Base-by-base conservation (phyloP, 1,140 invertebrate genomes). In the Ridgeia piscesae region DNA sequence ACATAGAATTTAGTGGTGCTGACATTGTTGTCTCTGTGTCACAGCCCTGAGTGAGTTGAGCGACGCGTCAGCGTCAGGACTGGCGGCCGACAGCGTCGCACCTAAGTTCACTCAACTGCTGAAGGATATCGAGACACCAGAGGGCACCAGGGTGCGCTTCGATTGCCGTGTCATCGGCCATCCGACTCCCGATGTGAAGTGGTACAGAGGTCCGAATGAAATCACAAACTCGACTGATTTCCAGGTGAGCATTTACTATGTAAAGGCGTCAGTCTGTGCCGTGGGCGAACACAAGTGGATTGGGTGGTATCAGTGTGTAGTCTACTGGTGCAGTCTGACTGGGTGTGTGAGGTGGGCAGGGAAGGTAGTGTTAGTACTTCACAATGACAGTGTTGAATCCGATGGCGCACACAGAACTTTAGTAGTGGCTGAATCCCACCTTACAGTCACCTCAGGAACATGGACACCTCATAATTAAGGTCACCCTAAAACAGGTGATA, bases 1-100 rank as follows among this genome's bases (percentile, higher is more conserved):
- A 77, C 58, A 77, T 21, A 21, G 58, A 77, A 77, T 31, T 77
- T 9, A 77, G 27, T 77, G 27, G 27, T 31, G 27, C 58, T 27
- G 58, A 77, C 58, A 31, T 77, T 77, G 42, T 33, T 42, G 17
- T 88, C 27, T 91, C n/a, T 6, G 11, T 77, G 58, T 50, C 21
- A 77, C 93, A 96, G 95, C 95, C 33, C 92, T 95, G 48, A 96
- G 95, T 94, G 95, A 96, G 93, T 93, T 95, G 93, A 96, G 95
- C 93, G 96, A 96, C 93, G 95, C 95, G 8, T 93, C 94, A 11
- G 89, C 88, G 21, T 93, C 94, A 92, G 93, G 94, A n/a, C 94
- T 95, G 34, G 92, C 94, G 11, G 94, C 94, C 11, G 95, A 96
- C 77, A 93, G 94, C 91, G 93, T 94, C 35, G 94, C 95, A 14